Evolutionary conservation across 2,797 vertebrate species (phyloP).

Genomic region (Tiaroga cobitis): DNA sequence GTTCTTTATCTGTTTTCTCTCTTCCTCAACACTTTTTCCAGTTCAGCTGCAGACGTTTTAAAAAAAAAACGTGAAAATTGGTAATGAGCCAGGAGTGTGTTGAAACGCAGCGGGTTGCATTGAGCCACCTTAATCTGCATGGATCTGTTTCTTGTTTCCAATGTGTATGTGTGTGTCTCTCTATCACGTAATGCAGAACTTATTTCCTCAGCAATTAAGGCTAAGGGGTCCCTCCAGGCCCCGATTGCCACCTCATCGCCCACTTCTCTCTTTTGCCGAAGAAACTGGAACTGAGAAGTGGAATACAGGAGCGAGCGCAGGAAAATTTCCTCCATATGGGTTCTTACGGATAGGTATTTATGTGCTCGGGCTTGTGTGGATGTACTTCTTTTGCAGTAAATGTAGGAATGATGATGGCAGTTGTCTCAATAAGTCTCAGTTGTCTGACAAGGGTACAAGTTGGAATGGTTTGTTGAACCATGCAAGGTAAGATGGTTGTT

Average conservation of each 20-base stretch:
- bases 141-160: slow-evolving; percentile 88
- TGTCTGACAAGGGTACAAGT: slow-evolving; percentile 75
- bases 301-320: slow-evolving; percentile 98
- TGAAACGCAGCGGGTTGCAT: slow-evolving; percentile 35
- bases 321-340: slow-evolving; percentile 98
- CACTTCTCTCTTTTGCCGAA: slow-evolving; percentile 96
- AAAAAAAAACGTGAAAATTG: slow-evolving; percentile 9
- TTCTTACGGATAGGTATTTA: slow-evolving; percentile 99
- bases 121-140: slow-evolving; percentile 90
- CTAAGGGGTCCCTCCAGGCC: slow-evolving; percentile 96
- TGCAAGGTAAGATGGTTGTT: slow-evolving; percentile 90
- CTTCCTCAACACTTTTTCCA: not conserved
- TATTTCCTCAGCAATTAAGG: slow-evolving; percentile 97
- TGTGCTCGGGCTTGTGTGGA: slow-evolving; percentile 99
- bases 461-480: slow-evolving; percentile 85
- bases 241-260: slow-evolving; percentile 91
- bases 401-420: slow-evolving; percentile 76
- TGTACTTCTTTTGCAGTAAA: slow-evolving; percentile 82
- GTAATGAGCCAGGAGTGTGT: slow-evolving; percentile 33
- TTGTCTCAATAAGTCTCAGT: slow-evolving; percentile 49
- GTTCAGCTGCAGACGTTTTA: not conserved
- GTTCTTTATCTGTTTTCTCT: slow-evolving; percentile 1
- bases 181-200: slow-evolving; percentile 97
- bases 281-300: slow-evolving; percentile 95
- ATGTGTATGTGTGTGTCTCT: slow-evolving; percentile 98